phyloP scores from a whole-genome alignment of 2,797 vertebrate genomes.

The Gymnodraco acuticeps region DNA sequence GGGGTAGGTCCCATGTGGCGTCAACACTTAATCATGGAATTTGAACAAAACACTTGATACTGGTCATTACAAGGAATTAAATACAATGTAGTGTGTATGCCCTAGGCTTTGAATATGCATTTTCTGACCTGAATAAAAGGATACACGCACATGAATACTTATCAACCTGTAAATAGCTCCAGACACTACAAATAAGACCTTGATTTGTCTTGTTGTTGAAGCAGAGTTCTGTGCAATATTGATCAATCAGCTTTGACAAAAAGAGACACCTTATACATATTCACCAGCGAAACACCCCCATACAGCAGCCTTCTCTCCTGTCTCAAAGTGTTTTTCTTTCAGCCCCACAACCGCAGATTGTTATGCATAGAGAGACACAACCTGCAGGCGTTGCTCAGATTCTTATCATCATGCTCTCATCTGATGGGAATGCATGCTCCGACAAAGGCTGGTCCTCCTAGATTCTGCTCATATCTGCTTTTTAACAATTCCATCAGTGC shows the following conservation, averaged over 20 bases:
- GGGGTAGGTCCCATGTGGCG: background rate
- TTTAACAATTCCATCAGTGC: conserved; percentile 86
- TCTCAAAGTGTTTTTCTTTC: conserved; percentile 59
- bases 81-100: conserved; percentile 14
- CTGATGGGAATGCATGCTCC: conserved; percentile 80
- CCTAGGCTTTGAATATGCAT: conserved; percentile 6
- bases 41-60: background rate
- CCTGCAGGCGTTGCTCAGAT: conserved; percentile 82
- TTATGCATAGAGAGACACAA: conserved; percentile 82
- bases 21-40: background rate
- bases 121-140: conserved; percentile 16
- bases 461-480: conserved; percentile 82
- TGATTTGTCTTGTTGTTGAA: conserved; percentile 73
- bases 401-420: conserved; percentile 81
- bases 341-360: conserved; percentile 74
- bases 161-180: conserved; percentile 58
- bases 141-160: conserved; percentile 11
- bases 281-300: conserved; percentile 60
- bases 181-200: conserved; percentile 72
- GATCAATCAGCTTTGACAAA: conserved; percentile 75
- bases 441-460: conserved; percentile 80
- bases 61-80: conserved; percentile 2
- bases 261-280: conserved; percentile 77
- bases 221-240: conserved; percentile 65
- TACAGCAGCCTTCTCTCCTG: conserved; percentile 42